Base-by-base conservation (phyloP, 1,140 invertebrate genomes). In the Rhizoglyphus robini region DNA sequence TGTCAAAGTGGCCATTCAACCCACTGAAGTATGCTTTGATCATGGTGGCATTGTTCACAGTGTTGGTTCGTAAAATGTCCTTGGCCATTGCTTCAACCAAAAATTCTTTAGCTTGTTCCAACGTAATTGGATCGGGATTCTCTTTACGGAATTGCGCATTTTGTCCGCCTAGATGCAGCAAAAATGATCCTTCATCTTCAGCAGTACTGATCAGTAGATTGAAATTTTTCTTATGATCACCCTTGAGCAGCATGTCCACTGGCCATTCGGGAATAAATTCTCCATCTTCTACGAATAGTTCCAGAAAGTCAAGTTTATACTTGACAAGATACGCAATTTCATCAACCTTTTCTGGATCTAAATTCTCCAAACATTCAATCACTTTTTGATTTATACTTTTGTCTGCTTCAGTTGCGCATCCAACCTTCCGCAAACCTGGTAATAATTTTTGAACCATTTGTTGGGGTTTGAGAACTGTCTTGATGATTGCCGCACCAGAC, bases 151-250 rank as follows among this genome's bases (percentile, higher is more conserved):
- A 60, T 30, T n/a, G n/a, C n/a, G n/a, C n/a, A n/a, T 47, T 54
- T 0, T 32, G 41, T 23, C 51, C 31, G 20, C 27, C 29, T 13
- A 18, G 46, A 23, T 32, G 32, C 59, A 94, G 88, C 73, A 95
- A 96, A 72, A 89, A 96, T 72, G 87, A 89, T 8, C 90, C 91
- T 76, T 98, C 94, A 75, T 98, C 91, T 1, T 84, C 85, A 73
- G 95, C 96, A 32, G 86, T 89, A 4, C 94, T 93, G 80, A 95
- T 83, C 20, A 98, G 77, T 68, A 96, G 85, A 70, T 88, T 41
- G 2, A 59, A 90, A 25, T 88, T 88, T 73, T 90, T 90, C 76
- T 97, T 97, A 77, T 96, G 96, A 71, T 92, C 88, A 59, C 86
- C 81, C 49, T 82, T 84, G 48, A 79, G 80, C 65, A 97, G 74